Evolutionary conservation across 2,888 invertebrate species (phyloP).

Genomic region (Brenthis daphne): DNA sequence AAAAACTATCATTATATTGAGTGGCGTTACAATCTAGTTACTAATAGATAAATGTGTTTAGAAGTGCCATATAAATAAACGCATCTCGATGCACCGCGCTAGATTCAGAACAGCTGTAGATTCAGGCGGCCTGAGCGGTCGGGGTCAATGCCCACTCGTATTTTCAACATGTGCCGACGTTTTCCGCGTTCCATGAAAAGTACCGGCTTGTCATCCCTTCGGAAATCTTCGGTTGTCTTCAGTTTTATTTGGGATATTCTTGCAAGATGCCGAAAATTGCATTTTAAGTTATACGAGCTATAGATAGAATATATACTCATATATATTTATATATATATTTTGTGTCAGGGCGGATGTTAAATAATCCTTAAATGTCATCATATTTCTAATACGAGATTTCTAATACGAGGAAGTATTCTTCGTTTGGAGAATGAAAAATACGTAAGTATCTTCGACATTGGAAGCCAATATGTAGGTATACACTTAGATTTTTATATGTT

Average conservation of each 20-base stretch:
- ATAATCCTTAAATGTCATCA: too few species aligned
- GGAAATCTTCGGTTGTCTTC: conserved; percentile 60
- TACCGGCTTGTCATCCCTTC: conserved; percentile 74
- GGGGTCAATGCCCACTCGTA: conserved; percentile 80
- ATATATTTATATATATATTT: too few species aligned
- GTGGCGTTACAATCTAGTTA: conserved; percentile 38
- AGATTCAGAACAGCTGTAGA: conserved; percentile 77
- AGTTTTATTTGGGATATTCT: conserved; percentile 43
- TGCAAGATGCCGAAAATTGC: conserved; percentile 22
- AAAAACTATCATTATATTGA: conserved; percentile 19
- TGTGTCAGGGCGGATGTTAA: too few species aligned
- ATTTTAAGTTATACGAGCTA: background rate
- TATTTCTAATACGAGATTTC: too few species aligned
- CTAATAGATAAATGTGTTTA: conserved; percentile 49
- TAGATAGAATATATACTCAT: background rate
- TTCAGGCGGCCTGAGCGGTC: conserved; percentile 66
- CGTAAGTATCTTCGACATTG: too few species aligned
- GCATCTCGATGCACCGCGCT: conserved; percentile 66
- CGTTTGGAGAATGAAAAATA: too few species aligned
- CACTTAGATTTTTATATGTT: too few species aligned
- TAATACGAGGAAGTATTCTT: too few species aligned
- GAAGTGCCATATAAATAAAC: conserved; percentile 56
- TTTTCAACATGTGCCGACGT: conserved; percentile 81
- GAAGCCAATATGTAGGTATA: too few species aligned
- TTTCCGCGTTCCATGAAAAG: conserved; percentile 81